Evolutionary conservation across 2,113 vertebrate species (phyloP), one percentile per base, ranked within the genome.

Genomic region (Speoplatyrhinus poulsoni): DNA sequence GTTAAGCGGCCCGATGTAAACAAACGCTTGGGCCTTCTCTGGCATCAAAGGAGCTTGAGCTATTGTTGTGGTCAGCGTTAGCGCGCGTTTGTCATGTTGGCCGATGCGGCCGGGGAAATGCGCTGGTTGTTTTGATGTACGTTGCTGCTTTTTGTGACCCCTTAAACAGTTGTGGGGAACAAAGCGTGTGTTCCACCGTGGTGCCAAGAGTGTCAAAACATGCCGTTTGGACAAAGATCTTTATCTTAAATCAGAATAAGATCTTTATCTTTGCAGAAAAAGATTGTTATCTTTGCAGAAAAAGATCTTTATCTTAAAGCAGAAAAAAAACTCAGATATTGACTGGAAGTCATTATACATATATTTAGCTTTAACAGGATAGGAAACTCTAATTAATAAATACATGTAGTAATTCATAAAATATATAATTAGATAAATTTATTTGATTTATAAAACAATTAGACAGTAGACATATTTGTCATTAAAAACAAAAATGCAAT

Each of bases 61-160:
- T 69, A 78, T 84, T 84, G 85, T 87, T 91, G 92, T 91, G 91
- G 92, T 92, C 91, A 88, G 83, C 72, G 78, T 82, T 88, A 83
- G 85, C 87, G 87, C 84, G 63, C 83, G 87, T 55, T 81, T 89
- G 91, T 92, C 90, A 89, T 77, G 88, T 77, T 5, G 60, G 84
- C 82, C 86, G 85, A 91, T 85, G 82, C 64, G 83, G 54, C 17
- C 49, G 49, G 11, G 56, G 62, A 62, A 79, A 72, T 12, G 71
- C 36, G 80, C 70, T 72, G 77, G 84, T 67, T 83, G 89, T 89
- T 92, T 88, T 89, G 88, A 92, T 90, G 87, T 87, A 83, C 65
- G 73, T 57, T 80, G 78, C 75, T 65, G 75, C 69, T 87, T 81
- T 83, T 77, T 76, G 69, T 84, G 90, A 91, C 89, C 87, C 87